Evolutionary conservation across 2,797 vertebrate genomes (phyloP).

Genomic region (Spondyliosoma cantharus): DNA sequence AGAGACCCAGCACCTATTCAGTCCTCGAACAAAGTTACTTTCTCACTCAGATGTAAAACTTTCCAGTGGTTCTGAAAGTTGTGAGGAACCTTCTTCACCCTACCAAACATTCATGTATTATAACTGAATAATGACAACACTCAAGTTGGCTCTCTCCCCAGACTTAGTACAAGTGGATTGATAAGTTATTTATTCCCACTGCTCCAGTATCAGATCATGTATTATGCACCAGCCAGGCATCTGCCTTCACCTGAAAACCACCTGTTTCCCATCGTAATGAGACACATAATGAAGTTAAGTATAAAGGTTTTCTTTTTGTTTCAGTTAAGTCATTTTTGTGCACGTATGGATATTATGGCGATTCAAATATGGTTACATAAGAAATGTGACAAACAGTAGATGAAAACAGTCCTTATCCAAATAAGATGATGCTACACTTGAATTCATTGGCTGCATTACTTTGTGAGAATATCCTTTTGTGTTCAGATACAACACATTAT

Average conservation of each 20-base stretch:
- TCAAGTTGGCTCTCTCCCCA: constrained; percentile 22
- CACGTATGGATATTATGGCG: neutral
- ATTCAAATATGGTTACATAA: neutral
- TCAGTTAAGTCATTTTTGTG: neutral
- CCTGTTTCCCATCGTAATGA: constrained; percentile 64
- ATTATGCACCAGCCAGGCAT: constrained; percentile 73
- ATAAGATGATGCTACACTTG: neutral
- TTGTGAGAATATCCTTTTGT: neutral
- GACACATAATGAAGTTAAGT: constrained; percentile 5
- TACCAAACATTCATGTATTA: neutral
- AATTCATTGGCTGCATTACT: neutral
- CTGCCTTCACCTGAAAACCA: constrained; percentile 76
- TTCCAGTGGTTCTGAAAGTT: constrained; percentile 26
- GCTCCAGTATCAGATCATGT: constrained; percentile 80
- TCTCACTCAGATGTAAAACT: constrained; percentile 16
- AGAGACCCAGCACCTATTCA: constrained; percentile 14
- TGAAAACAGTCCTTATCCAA: neutral
- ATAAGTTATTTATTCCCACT: constrained; percentile 71
- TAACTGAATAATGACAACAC: constrained; percentile 21
- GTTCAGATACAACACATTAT: neutral
- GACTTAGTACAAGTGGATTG: constrained; percentile 45
- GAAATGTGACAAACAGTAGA: neutral
- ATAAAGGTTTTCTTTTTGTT: neutral
- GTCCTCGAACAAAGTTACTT: neutral
- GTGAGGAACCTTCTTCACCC: neutral